Conservation (phyloP, 2,888 invertebrate genomes). For the Heliconius hortense region DNA sequence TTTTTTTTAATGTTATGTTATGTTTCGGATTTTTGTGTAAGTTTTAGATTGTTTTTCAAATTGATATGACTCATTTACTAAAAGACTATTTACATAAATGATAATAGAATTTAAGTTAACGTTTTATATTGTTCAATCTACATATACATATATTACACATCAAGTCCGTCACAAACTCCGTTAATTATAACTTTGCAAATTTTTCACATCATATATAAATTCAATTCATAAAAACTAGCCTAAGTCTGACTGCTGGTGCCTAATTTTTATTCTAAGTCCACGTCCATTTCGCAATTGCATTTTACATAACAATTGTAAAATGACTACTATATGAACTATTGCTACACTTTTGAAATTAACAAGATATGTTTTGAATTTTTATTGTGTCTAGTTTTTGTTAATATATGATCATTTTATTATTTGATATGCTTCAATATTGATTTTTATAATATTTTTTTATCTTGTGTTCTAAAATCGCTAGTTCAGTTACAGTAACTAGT, state of each 20-base stretch:
- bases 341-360: background rate
- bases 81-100: background rate
- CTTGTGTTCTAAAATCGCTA: background rate
- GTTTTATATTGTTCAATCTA: background rate
- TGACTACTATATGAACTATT: background rate
- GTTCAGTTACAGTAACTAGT: background rate
- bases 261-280: background rate
- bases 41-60: no score
- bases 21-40: no score
- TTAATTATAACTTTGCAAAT: background rate
- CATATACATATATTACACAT: background rate
- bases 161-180: background rate
- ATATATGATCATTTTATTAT: background rate
- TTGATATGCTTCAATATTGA: background rate
- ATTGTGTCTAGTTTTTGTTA: background rate
- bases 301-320: background rate
- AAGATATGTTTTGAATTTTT: background rate
- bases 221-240: background rate
- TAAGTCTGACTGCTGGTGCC: slow-evolving; percentile 14
- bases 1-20: no score
- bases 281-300: background rate
- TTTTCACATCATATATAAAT: background rate
- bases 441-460: background rate
- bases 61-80: background rate
- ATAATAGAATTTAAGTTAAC: background rate